Evolutionary conservation across 2,888 invertebrate species (phyloP).

Genomic region (Cryptus viduatorius): DNA sequence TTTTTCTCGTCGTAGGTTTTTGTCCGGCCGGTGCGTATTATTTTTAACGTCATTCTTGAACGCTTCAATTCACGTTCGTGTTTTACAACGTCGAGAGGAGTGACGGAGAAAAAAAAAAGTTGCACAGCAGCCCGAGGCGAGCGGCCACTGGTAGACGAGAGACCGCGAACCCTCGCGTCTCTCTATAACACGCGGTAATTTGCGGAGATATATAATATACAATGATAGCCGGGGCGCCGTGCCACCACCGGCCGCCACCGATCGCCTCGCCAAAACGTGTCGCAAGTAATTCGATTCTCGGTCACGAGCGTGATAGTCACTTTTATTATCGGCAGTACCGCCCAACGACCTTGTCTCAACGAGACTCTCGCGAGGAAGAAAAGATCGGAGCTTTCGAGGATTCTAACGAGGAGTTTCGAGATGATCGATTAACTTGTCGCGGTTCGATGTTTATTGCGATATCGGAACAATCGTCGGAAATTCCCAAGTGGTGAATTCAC

Average conservation of each 20-base stretch:
- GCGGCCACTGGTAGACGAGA: constrained; percentile 5
- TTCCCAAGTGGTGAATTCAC: constrained; percentile 1
- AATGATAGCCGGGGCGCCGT: constrained; percentile 69
- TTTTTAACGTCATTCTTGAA: constrained; percentile 59
- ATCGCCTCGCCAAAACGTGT: constrained; percentile 76
- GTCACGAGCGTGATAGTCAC: constrained; percentile 76
- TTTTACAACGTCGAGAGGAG: neutral
- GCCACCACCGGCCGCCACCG: constrained; percentile 71
- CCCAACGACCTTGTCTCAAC: constrained; percentile 72
- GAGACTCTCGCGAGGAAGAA: constrained; percentile 49
- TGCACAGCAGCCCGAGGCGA: neutral
- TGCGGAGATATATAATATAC: constrained; percentile 60
- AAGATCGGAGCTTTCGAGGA: constrained; percentile 46
- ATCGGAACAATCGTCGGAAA: neutral
- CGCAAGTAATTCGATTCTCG: constrained; percentile 77
- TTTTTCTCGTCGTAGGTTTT: constrained; percentile 25
- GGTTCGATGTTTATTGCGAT: neutral
- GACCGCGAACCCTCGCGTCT: neutral
- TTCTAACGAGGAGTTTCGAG: neutral
- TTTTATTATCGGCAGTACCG: constrained; percentile 74
- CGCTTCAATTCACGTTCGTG: neutral
- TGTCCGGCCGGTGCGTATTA: constrained; percentile 60
- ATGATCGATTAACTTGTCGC: neutral
- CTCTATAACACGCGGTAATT: constrained; percentile 1
- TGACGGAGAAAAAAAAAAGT: neutral